Conservation (phyloP, 92 coral and sea anemone genomes). For the Micromussa lordhowensis region DNA sequence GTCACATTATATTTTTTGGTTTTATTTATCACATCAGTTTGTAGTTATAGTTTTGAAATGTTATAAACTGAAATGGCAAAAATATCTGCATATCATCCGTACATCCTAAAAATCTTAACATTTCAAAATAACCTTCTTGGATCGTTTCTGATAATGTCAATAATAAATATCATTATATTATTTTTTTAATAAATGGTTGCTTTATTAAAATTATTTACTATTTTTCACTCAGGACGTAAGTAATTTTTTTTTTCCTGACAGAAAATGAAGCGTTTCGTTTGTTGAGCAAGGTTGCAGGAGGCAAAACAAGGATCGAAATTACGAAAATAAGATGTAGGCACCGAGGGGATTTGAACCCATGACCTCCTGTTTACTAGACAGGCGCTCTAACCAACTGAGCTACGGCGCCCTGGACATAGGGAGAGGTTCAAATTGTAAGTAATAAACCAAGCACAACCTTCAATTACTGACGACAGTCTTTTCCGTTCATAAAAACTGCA, state of each 20-base stretch:
- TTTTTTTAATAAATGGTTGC: too few relatives aligned
- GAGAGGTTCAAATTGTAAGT: rapidly evolving
- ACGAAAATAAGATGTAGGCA: conserved; percentile 27
- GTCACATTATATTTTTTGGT: too few relatives aligned
- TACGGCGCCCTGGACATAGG: conserved; percentile 50
- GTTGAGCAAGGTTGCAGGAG: neutral
- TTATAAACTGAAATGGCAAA: too few relatives aligned
- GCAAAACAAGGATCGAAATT: neutral
- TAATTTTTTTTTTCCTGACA: neutral
- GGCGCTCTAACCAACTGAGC: conserved; percentile 89
- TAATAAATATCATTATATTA: too few relatives aligned
- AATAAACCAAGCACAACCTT: neutral
- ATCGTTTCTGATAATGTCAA: too few relatives aligned
- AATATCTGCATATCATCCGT: too few relatives aligned
- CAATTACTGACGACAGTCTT: neutral
- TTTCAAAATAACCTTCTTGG: too few relatives aligned
- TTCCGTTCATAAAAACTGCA: neutral
- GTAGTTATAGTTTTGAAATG: too few relatives aligned
- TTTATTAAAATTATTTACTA: too few relatives aligned
- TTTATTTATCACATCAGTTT: too few relatives aligned
- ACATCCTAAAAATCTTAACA: too few relatives aligned
- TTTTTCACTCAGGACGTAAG: too few relatives aligned
- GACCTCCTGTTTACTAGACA: conserved; percentile 89
- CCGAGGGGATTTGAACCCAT: conserved; percentile 78
- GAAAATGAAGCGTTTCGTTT: neutral